phyloP scores from a whole-genome alignment of 2,113 vertebrate species.

The Daubentonia madagascariensis region DNA sequence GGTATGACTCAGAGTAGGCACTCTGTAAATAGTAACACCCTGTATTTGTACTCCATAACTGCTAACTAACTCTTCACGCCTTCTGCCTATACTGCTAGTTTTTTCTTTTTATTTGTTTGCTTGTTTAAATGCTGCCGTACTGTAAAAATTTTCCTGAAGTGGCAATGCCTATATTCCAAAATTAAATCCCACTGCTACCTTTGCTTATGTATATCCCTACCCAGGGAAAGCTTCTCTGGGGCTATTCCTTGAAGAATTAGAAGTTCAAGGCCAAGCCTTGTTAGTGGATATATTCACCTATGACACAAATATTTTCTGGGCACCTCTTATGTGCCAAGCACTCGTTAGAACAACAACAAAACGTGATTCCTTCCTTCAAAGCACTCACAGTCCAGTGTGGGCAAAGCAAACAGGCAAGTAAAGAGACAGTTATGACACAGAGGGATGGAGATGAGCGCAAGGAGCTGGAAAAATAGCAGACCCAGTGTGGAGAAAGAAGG shows the following conservation, averaged over 20 bases:
- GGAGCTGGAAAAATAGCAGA: not conserved
- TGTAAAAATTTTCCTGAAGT: not conserved
- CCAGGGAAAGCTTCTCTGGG: not conserved
- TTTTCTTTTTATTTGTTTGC: not conserved
- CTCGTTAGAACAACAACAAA: not conserved
- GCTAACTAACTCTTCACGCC: not conserved
- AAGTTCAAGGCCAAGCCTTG: not conserved
- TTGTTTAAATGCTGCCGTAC: not conserved
- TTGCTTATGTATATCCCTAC: not conserved
- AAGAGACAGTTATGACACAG: not conserved
- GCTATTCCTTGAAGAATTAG: not conserved
- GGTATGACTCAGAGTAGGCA: not conserved
- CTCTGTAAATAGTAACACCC: not conserved
- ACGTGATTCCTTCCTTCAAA: not conserved
- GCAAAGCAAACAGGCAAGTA: not conserved
- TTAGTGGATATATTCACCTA: not conserved
- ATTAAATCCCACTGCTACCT: not conserved
- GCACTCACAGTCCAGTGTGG: not conserved
- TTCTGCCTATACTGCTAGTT: not conserved
- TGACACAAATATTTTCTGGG: not conserved
- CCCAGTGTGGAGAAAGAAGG: not conserved
- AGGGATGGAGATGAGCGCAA: not conserved
- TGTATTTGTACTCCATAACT: not conserved
- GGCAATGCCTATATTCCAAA: not conserved
- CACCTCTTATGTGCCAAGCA: not conserved